phyloP scores from a whole-genome alignment of 2,113 vertebrate species.

The Pachycephala philippinensis region DNA sequence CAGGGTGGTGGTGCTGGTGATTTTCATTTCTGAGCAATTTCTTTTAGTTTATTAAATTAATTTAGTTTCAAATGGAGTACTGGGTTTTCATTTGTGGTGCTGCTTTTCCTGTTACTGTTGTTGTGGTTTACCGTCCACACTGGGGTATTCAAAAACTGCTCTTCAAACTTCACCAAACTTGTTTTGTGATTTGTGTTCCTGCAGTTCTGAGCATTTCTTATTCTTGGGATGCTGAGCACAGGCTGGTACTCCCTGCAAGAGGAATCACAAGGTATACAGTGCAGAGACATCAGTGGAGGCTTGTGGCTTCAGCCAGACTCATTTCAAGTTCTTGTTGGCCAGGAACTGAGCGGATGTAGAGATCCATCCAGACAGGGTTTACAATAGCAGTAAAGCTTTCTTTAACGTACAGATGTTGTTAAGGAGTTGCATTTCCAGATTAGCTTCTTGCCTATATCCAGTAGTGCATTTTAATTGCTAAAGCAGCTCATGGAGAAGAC shows the following conservation, averaged over 20 bases:
- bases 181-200: slow-evolving; percentile 32
- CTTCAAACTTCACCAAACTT: slow-evolving; percentile 6
- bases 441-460: background rate
- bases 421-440: background rate
- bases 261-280: background rate
- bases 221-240: background rate
- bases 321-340: background rate
- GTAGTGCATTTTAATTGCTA: background rate
- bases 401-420: background rate
- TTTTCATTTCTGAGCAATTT: slow-evolving; percentile 64
- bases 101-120: slow-evolving; percentile 70
- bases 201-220: background rate
- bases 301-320: background rate
- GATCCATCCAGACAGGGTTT: background rate
- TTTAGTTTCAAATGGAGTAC: slow-evolving; percentile 48
- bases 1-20: slow-evolving; percentile 40
- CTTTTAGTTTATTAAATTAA: slow-evolving; percentile 50
- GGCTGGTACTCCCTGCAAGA: background rate
- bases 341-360: background rate
- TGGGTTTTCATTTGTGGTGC: slow-evolving; percentile 63
- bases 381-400: background rate
- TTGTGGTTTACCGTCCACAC: slow-evolving; percentile 68
- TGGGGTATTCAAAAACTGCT: slow-evolving; percentile 46
- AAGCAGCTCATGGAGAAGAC: background rate
- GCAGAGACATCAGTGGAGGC: background rate